A percentile compares a stretch with the other conserved stretches of the same genome.
phyloP scores from a whole-genome alignment of 2,888 invertebrate species.

The Nomada goodeniana region DNA sequence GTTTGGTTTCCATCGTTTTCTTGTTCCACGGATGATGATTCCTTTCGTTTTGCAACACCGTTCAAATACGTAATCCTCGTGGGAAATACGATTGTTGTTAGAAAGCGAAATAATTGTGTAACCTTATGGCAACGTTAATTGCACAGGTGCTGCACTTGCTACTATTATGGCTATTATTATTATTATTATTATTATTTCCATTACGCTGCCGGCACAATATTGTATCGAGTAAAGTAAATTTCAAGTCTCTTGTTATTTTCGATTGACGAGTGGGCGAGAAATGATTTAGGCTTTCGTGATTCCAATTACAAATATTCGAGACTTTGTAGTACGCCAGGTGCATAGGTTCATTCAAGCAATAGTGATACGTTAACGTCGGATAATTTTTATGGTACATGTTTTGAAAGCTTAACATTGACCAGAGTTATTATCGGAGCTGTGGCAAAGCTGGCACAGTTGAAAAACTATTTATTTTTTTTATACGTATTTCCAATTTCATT shows the following conservation, averaged over 20 bases:
- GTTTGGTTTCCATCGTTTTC: neutral
- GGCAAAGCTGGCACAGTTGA: too few species aligned
- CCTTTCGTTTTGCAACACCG: neutral
- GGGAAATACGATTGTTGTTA: neutral
- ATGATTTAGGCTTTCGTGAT: slow-evolving; percentile 6
- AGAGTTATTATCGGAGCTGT: too few species aligned
- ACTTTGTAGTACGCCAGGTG: neutral
- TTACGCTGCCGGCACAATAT: neutral
- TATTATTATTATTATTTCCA: neutral
- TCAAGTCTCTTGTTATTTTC: neutral
- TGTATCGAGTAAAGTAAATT: too few species aligned
- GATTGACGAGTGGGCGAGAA: neutral
- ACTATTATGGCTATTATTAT: neutral
- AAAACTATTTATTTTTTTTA: too few species aligned
- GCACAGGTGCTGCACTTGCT: too few species aligned
- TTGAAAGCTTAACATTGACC: too few species aligned
- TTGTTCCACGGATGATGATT: neutral
- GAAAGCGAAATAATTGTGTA: slow-evolving; percentile 13
- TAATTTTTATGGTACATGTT: too few species aligned
- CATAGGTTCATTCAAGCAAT: too few species aligned
- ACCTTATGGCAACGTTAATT: neutral
- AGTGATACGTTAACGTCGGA: too few species aligned
- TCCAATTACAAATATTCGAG: neutral
- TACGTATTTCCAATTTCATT: too few species aligned
- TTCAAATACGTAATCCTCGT: neutral